Percentiles rank a stretch among this genome's conserved stretches.
Evolutionary conservation across 2,113 vertebrate genomes (phyloP).

Genomic region (Indri indri): DNA sequence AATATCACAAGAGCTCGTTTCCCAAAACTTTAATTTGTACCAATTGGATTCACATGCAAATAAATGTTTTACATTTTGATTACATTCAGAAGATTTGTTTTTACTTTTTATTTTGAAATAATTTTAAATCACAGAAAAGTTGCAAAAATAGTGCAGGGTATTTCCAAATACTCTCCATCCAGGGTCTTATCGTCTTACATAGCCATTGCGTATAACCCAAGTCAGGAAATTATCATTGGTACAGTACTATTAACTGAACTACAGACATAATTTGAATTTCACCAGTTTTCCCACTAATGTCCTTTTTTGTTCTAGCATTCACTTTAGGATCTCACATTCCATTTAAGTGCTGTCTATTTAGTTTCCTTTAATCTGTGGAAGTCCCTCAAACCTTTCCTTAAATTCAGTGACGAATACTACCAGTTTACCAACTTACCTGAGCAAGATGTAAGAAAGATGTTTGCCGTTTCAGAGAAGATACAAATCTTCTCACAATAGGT

Average conservation of each 20-base stretch:
- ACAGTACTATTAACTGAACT: neutral
- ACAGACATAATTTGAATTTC: neutral
- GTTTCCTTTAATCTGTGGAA: neutral
- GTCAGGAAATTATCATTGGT: neutral
- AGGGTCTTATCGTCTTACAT: neutral
- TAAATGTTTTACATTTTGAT: neutral
- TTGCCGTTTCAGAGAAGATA: conserved; percentile 96
- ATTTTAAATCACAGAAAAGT: neutral
- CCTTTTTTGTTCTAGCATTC: neutral
- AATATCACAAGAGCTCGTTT: neutral
- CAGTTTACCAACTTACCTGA: conserved; percentile 89
- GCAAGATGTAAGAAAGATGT: conserved; percentile 97
- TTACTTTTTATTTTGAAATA: conserved; percentile 7
- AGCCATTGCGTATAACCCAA: neutral
- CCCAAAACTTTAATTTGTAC: neutral
- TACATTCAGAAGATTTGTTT: neutral
- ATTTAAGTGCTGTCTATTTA: neutral
- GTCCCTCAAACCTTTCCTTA: neutral
- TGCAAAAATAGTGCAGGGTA: neutral
- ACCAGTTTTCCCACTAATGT: neutral
- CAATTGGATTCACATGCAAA: neutral
- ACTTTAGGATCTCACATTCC: neutral
- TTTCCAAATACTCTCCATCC: neutral
- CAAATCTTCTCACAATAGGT: conserved; percentile 94
- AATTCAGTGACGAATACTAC: neutral